Evolutionary conservation across 2,888 invertebrate genomes (phyloP).

Genomic region (Drosophila acutilabella): DNA sequence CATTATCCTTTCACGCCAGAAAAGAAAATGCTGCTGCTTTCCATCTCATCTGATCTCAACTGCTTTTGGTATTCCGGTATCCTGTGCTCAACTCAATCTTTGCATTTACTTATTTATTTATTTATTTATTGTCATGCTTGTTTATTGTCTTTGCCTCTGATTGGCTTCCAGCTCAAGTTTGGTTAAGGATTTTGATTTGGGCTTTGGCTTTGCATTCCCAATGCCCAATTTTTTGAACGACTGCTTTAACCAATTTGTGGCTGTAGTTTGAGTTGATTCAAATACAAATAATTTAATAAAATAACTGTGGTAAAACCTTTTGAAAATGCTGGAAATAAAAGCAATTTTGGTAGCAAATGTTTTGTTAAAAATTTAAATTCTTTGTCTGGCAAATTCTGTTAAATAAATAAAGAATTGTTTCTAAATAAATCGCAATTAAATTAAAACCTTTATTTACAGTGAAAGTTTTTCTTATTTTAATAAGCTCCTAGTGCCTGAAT

Average conservation of each 20-base stretch:
- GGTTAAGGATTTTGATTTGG: constrained; percentile 24
- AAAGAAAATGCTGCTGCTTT: constrained; percentile 42
- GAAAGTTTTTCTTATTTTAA: too few relatives aligned
- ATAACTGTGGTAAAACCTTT: too few relatives aligned
- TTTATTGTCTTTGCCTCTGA: constrained; percentile 75
- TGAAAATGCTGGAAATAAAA: too few relatives aligned
- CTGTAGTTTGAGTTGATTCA: not conserved
- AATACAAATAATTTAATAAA: too few relatives aligned
- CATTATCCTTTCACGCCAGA: constrained; percentile 73
- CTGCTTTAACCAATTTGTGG: not conserved
- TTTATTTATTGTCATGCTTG: constrained; percentile 78
- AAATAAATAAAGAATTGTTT: too few relatives aligned
- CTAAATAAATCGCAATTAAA: too few relatives aligned
- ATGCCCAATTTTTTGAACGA: not conserved
- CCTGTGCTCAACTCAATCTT: constrained; percentile 33
- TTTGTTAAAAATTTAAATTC: too few relatives aligned
- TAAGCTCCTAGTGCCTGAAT: too few relatives aligned
- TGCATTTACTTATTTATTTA: constrained; percentile 59
- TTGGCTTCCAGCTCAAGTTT: constrained; percentile 51
- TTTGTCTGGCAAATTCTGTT: too few relatives aligned
- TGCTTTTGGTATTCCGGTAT: constrained; percentile 8
- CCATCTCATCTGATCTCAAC: constrained; percentile 35
- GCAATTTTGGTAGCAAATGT: too few relatives aligned
- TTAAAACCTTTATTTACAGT: too few relatives aligned
- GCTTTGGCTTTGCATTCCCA: constrained; percentile 37